Base-by-base conservation (phyloP, 2,888 invertebrate species). In the Apodemia zela region DNA sequence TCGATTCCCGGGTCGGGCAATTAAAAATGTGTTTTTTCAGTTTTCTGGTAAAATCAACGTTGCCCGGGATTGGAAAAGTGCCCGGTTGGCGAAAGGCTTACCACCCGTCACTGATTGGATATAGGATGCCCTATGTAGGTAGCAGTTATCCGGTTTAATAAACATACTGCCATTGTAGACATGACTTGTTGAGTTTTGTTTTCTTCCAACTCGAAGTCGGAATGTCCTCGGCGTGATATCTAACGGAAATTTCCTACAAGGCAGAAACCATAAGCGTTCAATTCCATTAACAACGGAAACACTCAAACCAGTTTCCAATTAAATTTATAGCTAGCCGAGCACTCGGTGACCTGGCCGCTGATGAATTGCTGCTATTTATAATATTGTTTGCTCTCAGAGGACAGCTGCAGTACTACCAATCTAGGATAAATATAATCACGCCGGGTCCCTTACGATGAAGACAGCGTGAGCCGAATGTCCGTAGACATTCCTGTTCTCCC, bases 181-280 rank as follows among this genome's bases (percentile, higher is more conserved):
- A 47, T 8, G 47, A n/a, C 47, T 47, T 17, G 45, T 47, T 17
- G 8, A 17, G 47, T 17, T 45, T 47, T 8, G 8, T 47, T 47
- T 47, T n/a, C 8, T 17, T 8, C 8, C 42, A 6, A 42, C 15
- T 15, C 15, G 47, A n/a, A 17, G 47, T 0, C 47, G 17, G 0
- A 47, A 17, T 47, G 17, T 47, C 47, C 47, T 47, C 47, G 47
- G 54, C 21, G 13, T 13, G 15, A 57, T 15, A 54, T 21, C 29
- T 57, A 15, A 57, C 57, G 57, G 57, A 57, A 57, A 57, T 25
- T 57, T 25, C 57, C 29, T 57, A 15, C 57, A 7, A 29, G 15
- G 8, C 8, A 57, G 57, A 57, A 57, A 17, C 47, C 45, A 47
- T 25, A 57, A 11, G 29, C 54, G 4, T 47, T 47, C 45, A 17